phyloP scores from a whole-genome alignment of 2,888 invertebrate genomes.

The Parasteatoda lunata region DNA sequence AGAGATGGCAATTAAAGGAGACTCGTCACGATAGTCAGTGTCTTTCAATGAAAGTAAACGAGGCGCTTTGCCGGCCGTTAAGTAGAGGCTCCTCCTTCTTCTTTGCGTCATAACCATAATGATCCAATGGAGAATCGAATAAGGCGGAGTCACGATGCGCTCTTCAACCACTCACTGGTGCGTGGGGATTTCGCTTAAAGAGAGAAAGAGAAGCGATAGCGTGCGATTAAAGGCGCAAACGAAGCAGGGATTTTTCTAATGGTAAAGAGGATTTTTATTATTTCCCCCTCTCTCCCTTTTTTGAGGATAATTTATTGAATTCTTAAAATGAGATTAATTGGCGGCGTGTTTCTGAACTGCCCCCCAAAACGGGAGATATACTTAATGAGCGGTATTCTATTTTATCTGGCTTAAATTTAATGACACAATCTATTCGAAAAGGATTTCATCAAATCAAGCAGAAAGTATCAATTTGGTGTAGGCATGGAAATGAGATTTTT shows the following conservation, averaged over 20 bases:
- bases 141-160: constrained; percentile 29
- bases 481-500: too few species aligned
- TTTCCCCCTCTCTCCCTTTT: constrained; percentile 7
- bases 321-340: constrained; percentile 31
- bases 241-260: constrained; percentile 43
- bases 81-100: constrained; percentile 31
- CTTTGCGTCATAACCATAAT: constrained; percentile 45
- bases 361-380: neutral
- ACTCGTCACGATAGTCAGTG: constrained; percentile 62
- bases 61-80: constrained; percentile 64
- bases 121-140: constrained; percentile 39
- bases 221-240: constrained; percentile 56
- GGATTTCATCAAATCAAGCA: too few species aligned
- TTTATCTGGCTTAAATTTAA: too few species aligned
- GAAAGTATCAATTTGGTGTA: too few species aligned
- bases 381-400: too few species aligned
- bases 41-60: constrained; percentile 67
- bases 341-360: constrained; percentile 1
- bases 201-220: constrained; percentile 22
- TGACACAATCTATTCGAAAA: too few species aligned
- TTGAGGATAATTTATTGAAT: constrained; percentile 50
- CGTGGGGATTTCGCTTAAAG: constrained; percentile 54
- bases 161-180: constrained; percentile 49
- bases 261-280: constrained; percentile 27
- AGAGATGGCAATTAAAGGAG: constrained; percentile 35